These are phyloP conservation scores for Anastatus disparis DNA, from an alignment of 1,140 invertebrate genomes.

Conservation along the genomic window DNA sequence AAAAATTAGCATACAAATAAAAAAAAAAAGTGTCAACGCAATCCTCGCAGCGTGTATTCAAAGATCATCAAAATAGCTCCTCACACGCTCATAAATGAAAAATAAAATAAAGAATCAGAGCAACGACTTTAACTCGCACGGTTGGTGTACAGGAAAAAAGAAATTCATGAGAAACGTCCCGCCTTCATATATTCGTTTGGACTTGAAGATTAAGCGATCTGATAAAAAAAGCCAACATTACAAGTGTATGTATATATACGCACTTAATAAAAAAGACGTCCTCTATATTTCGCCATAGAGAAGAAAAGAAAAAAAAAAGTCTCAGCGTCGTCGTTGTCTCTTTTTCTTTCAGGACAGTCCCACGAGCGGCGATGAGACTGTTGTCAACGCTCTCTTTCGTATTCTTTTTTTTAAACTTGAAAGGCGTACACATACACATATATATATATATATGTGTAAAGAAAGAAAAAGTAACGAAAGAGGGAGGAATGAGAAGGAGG, in stretches of 20 bases:
- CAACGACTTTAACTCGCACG: too few relatives aligned
- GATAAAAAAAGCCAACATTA: not conserved
- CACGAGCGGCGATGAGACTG: constrained; percentile 46
- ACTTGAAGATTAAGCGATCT: not conserved
- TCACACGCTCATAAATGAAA: too few relatives aligned
- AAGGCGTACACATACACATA: too few relatives aligned
- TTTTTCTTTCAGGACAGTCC: constrained; percentile 43
- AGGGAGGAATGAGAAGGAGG: too few relatives aligned
- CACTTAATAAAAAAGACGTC: constrained; percentile 22
- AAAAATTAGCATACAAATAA: not conserved
- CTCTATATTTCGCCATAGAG: constrained; percentile 45
- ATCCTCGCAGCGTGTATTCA: not conserved
- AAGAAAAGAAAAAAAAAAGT: constrained; percentile 29
- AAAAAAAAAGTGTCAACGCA: not conserved
- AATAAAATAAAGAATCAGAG: not conserved
- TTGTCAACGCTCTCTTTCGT: constrained; percentile 49
- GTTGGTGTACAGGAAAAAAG: not conserved
- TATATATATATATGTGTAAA: too few relatives aligned
- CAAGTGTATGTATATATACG: not conserved
- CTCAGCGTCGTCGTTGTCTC: not conserved
- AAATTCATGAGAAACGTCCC: constrained; percentile 12
- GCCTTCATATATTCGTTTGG: not conserved
- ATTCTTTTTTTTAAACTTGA: too few relatives aligned
- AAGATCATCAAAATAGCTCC: too few relatives aligned
- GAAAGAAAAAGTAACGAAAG: too few relatives aligned